These are phyloP conservation scores for Onychostruthus taczanowskii DNA, from an alignment of 2,113 vertebrate species.

Conservation along the genomic window DNA sequence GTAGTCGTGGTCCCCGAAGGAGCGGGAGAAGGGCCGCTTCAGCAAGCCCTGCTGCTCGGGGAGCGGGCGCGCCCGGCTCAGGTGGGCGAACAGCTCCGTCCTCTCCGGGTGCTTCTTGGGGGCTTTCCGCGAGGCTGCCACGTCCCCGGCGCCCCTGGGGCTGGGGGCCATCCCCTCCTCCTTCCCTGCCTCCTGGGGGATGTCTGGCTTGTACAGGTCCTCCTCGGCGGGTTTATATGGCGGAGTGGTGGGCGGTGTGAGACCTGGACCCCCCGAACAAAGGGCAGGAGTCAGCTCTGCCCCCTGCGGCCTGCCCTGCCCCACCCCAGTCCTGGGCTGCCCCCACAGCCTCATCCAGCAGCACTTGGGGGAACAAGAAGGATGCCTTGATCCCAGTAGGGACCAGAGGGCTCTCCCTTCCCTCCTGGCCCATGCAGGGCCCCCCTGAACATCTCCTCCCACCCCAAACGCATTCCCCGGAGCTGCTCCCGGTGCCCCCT, in stretches of 20 bases:
- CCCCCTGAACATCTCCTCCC: neutral
- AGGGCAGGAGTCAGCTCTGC: conserved; percentile 29
- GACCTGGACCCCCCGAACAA: conserved; percentile 74
- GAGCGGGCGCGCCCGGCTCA: conserved; percentile 73
- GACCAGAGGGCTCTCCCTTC: neutral
- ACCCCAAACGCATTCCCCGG: fast-evolving
- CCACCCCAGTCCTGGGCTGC: neutral
- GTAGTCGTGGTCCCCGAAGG: conserved; percentile 96
- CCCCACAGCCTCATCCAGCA: neutral
- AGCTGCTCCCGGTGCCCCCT: neutral
- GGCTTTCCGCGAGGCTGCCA: conserved; percentile 55
- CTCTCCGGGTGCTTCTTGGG: conserved; percentile 87
- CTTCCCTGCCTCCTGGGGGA: conserved; percentile 68
- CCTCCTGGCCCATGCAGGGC: neutral
- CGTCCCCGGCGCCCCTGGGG: conserved; percentile 21
- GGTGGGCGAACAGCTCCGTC: conserved; percentile 91
- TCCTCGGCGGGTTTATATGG: conserved; percentile 94
- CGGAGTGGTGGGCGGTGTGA: conserved; percentile 95
- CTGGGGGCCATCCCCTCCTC: conserved; percentile 7
- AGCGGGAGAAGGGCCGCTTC: conserved; percentile 77
- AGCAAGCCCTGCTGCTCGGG: conserved; percentile 64
- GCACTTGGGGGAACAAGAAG: neutral
- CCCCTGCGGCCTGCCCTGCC: neutral
- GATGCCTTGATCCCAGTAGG: neutral
- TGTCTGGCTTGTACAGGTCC: conserved; percentile 92